Percentiles rank a stretch among this genome's conserved stretches.
Conservation (phyloP, 2,113 vertebrate genomes). For the Paramisgurnus dabryanus region DNA sequence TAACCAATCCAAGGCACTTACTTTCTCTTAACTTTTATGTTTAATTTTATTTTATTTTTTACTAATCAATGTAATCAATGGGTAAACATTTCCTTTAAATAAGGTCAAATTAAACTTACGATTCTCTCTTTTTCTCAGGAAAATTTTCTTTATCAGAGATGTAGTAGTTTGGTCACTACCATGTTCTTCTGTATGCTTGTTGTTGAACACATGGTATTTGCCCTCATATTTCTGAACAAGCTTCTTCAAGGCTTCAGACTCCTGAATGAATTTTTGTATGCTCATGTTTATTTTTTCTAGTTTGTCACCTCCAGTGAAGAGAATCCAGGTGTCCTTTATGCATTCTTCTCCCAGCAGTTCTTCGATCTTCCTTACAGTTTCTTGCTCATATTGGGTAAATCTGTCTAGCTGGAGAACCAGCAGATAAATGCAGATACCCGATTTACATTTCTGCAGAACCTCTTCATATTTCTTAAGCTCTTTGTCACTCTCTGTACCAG, state of each 20-base stretch:
- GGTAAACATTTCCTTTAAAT: no score
- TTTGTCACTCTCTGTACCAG: background rate
- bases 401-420: constrained; percentile 24
- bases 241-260: background rate
- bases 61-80: no score
- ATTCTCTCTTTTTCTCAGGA: no score
- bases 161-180: no score
- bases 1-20: no score
- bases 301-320: constrained; percentile 46
- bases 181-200: no score
- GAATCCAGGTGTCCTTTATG: constrained; percentile 34
- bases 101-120: no score
- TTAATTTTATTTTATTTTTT: no score
- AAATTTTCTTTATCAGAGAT: no score
- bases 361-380: constrained; percentile 1
- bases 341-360: background rate
- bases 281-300: background rate
- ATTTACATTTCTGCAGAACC: background rate
- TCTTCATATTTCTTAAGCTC: no score
- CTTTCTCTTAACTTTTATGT: no score
- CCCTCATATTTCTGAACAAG: background rate
- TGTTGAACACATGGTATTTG: constrained; percentile 46
- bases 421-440: constrained; percentile 5
- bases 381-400: background rate
- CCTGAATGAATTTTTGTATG: background rate